Percentiles rank a stretch among this genome's conserved stretches.
phyloP scores from a whole-genome alignment of 1,140 invertebrate species.

The Drosophila eugracilis region DNA sequence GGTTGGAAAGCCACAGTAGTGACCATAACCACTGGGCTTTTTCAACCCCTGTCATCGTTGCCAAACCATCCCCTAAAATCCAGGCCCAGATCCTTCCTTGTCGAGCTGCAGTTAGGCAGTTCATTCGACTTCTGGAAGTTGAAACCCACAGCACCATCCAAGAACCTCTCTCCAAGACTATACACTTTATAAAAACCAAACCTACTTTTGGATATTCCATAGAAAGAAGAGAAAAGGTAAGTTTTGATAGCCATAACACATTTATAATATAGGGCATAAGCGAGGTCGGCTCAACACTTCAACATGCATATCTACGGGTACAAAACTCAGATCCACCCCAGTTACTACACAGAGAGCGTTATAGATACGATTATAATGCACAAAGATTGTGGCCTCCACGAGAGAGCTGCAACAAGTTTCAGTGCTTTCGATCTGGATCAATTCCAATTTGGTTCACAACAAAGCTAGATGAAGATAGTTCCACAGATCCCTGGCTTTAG shows the following conservation, averaged over 20 bases:
- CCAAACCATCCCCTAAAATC: constrained; percentile 26
- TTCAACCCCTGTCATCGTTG: constrained; percentile 47
- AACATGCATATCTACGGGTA: constrained; percentile 53
- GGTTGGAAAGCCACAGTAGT: constrained; percentile 30
- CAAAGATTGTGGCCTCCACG: constrained; percentile 72
- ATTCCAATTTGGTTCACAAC: constrained; percentile 50
- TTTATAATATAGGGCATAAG: constrained; percentile 63
- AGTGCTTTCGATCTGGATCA: constrained; percentile 72
- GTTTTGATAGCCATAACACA: constrained; percentile 64
- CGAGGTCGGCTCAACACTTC: constrained; percentile 55
- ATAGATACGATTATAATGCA: constrained; percentile 73
- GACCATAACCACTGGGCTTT: constrained; percentile 50
- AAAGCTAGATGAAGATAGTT: constrained; percentile 1
- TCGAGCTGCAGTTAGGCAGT: constrained; percentile 7
- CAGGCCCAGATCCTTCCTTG: constrained; percentile 43
- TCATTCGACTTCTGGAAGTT: constrained; percentile 80
- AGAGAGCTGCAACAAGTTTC: constrained; percentile 78
- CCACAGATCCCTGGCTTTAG: constrained; percentile 33
- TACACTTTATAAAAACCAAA: not conserved
- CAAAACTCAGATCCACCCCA: constrained; percentile 73
- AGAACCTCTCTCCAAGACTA: constrained; percentile 11
- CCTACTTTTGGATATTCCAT: constrained; percentile 38
- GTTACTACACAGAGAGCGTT: too few relatives aligned
- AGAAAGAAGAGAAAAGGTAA: constrained; percentile 34
- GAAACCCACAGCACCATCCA: constrained; percentile 57